Conservation (phyloP, 2,797 vertebrate genomes). For the Poeciliopsis infans region DNA sequence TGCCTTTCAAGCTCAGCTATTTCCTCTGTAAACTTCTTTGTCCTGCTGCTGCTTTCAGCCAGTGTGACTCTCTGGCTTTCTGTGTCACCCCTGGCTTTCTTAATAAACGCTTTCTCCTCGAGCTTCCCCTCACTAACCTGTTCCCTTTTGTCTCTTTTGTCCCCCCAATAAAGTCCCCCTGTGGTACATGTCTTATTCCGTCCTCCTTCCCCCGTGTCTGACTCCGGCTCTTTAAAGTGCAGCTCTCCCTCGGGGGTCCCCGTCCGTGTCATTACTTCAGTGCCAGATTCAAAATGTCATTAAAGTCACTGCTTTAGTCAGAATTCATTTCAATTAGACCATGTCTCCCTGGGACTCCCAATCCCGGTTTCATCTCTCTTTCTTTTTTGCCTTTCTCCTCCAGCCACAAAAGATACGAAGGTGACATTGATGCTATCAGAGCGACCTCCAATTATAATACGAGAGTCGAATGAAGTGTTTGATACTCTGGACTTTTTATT, state of each 20-base stretch:
- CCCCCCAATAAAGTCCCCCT: background rate
- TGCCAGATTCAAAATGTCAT: constrained; percentile 77
- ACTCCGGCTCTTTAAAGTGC: constrained; percentile 56
- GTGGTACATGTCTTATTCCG: constrained; percentile 16
- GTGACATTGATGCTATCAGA: constrained; percentile 35
- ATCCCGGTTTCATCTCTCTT: constrained; percentile 14
- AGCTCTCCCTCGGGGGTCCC: constrained; percentile 47
- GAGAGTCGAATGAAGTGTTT: background rate
- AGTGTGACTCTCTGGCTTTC: constrained; percentile 22
- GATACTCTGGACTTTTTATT: background rate
- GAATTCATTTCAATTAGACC: constrained; percentile 79
- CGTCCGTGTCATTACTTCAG: constrained; percentile 75
- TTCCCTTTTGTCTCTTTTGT: constrained; percentile 12
- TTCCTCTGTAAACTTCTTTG: constrained; percentile 27
- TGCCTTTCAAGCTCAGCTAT: constrained; percentile 37
- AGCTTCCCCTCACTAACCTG: constrained; percentile 42
- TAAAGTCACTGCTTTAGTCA: constrained; percentile 75
- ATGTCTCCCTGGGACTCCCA: constrained; percentile 65
- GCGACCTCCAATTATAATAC: constrained; percentile 6
- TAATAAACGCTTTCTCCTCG: constrained; percentile 49
- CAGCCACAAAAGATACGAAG: constrained; percentile 19
- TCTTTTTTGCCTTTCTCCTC: constrained; percentile 22
- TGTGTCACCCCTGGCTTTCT: constrained; percentile 35
- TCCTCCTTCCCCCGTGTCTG: constrained; percentile 11
- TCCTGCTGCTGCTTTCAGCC: constrained; percentile 23